Conservation (phyloP, 2,113 vertebrate genomes). For the Pampusana beccarii region DNA sequence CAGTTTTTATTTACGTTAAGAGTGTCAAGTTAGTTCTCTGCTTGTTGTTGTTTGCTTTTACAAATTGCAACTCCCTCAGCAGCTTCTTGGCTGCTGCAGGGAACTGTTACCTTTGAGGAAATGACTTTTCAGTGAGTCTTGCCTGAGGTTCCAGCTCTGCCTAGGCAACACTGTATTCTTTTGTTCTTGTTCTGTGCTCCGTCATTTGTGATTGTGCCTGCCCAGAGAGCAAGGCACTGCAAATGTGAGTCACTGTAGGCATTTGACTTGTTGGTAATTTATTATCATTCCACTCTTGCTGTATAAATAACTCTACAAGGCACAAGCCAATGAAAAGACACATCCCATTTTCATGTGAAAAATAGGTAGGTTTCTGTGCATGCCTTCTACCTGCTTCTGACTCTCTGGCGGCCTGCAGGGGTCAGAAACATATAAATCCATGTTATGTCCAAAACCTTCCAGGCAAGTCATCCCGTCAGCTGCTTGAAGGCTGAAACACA, state of each 20-base stretch:
- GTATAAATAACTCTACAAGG: background rate
- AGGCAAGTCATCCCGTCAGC: background rate
- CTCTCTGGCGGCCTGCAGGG: background rate
- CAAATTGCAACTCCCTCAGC: background rate
- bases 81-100: background rate
- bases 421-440: background rate
- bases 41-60: background rate
- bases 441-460: background rate
- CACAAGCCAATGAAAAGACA: background rate
- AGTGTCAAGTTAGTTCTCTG: background rate
- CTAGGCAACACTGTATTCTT: background rate
- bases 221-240: background rate
- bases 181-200: background rate
- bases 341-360: background rate
- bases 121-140: background rate
- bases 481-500: background rate
- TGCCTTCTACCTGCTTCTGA: background rate
- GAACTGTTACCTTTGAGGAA: background rate
- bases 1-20: background rate
- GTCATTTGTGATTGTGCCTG: background rate
- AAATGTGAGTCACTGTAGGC: background rate
- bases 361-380: background rate
- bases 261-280: background rate
- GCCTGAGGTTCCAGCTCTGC: background rate
- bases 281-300: background rate